phyloP scores from a whole-genome alignment of 2,113 vertebrate species.

The Apodemus speciosus region DNA sequence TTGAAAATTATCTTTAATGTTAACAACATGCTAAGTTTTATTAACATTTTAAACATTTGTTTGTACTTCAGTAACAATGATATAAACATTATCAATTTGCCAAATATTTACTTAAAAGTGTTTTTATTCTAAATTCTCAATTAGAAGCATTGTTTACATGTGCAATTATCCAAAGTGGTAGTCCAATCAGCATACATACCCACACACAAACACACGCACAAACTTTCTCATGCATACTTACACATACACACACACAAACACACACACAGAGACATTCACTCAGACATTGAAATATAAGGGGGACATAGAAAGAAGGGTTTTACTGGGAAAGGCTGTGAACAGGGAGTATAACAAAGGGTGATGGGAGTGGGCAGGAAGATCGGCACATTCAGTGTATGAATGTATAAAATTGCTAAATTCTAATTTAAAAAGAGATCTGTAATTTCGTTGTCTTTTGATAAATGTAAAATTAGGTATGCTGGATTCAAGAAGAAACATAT shows the following conservation, averaged over 20 bases:
- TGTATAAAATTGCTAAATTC: background rate
- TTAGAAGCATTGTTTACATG: background rate
- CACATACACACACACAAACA: background rate
- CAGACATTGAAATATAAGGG: background rate
- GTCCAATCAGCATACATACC: background rate
- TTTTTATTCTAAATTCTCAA: background rate
- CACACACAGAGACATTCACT: background rate
- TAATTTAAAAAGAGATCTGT: background rate
- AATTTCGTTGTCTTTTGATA: background rate
- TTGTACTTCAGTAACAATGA: background rate
- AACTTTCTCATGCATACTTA: background rate
- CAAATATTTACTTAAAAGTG: background rate
- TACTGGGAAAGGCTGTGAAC: background rate
- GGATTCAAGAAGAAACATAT: background rate
- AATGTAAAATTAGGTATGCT: background rate
- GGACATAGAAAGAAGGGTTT: background rate
- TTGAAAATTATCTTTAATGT: background rate
- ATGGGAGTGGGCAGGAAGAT: background rate
- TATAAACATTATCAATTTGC: background rate
- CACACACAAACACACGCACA: background rate
- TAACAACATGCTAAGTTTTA: background rate
- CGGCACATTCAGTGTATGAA: too few species aligned
- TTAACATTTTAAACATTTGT: background rate
- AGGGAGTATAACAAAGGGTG: background rate
- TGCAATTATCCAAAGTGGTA: background rate